These are phyloP conservation scores for Trachymyrmex cornetzi DNA, from an alignment of 1,140 invertebrate genomes.

Conservation along the genomic window DNA sequence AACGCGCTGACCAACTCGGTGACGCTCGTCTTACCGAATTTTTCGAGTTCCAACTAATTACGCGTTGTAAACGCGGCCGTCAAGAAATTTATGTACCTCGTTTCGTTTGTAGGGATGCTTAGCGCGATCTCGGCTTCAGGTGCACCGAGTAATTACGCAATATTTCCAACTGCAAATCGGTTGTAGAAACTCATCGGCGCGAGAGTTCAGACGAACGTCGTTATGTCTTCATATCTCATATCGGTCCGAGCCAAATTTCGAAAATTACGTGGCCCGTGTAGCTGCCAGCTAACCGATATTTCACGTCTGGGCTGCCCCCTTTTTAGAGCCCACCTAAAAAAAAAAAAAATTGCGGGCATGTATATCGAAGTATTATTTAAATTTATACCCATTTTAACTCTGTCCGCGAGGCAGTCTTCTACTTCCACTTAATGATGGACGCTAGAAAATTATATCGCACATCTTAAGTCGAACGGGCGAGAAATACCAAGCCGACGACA, in stretches of 20 bases:
- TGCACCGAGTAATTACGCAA: conserved; percentile 77
- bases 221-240: conserved; percentile 73
- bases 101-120: conserved; percentile 40
- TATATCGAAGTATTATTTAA: conserved; percentile 60
- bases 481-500: conserved; percentile 54
- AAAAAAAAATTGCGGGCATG: conserved; percentile 14
- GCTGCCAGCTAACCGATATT: conserved; percentile 59
- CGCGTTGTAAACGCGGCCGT: conserved; percentile 73
- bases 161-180: conserved; percentile 70
- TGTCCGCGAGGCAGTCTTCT: conserved; percentile 28
- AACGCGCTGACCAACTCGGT: conserved; percentile 67
- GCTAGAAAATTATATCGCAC: conserved; percentile 45
- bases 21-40: conserved; percentile 66
- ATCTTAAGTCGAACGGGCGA: conserved; percentile 16
- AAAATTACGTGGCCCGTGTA: conserved; percentile 57
- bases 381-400: conserved; percentile 36
- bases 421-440: conserved; percentile 45
- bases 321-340: conserved; percentile 22
- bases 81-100: conserved; percentile 75
- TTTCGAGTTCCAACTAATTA: conserved; percentile 80
- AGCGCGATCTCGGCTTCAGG: conserved; percentile 45
- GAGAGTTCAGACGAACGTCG: conserved; percentile 33
- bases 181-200: conserved; percentile 45
- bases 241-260: conserved; percentile 37
- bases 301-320: conserved; percentile 27